Evolutionary conservation across 2,888 invertebrate genomes (phyloP).

Genomic region (Trimorus sp.): DNA sequence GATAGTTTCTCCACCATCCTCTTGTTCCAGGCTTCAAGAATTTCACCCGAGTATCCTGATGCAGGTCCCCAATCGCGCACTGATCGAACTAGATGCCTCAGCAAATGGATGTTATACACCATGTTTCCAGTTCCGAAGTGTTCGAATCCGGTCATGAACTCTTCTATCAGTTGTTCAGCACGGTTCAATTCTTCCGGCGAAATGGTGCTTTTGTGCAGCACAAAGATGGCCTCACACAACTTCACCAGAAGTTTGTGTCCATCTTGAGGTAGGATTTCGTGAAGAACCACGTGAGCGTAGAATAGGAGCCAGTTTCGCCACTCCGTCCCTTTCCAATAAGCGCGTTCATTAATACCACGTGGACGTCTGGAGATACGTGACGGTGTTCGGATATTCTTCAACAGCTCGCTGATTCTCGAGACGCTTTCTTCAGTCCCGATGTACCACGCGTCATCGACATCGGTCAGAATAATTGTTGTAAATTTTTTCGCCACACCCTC

Average conservation of each 20-base stretch:
- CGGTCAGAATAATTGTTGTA: not conserved
- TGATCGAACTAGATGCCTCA: too few relatives aligned
- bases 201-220: constrained; percentile 23
- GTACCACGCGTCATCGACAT: constrained; percentile 10
- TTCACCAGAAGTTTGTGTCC: constrained; percentile 17
- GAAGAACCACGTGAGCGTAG: constrained; percentile 17
- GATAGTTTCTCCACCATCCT: too few relatives aligned
- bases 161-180: constrained; percentile 2
- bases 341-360: constrained; percentile 6
- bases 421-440: not conserved
- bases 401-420: not conserved
- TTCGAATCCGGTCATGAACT: constrained; percentile 6
- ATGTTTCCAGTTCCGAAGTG: constrained; percentile 4
- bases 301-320: constrained; percentile 35
- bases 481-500: constrained; percentile 28
- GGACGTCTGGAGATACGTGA: constrained; percentile 23
- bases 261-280: constrained; percentile 1
- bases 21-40: too few relatives aligned
- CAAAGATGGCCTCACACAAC: constrained; percentile 10
- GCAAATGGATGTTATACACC: constrained; percentile 8
- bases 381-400: constrained; percentile 9
- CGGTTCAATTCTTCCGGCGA: constrained; percentile 10
- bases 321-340: constrained; percentile 36
- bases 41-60: too few relatives aligned
- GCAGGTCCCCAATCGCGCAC: too few relatives aligned